phyloP scores from a whole-genome alignment of 2,113 vertebrate genomes.

The Sarotherodon lohbergeri region DNA sequence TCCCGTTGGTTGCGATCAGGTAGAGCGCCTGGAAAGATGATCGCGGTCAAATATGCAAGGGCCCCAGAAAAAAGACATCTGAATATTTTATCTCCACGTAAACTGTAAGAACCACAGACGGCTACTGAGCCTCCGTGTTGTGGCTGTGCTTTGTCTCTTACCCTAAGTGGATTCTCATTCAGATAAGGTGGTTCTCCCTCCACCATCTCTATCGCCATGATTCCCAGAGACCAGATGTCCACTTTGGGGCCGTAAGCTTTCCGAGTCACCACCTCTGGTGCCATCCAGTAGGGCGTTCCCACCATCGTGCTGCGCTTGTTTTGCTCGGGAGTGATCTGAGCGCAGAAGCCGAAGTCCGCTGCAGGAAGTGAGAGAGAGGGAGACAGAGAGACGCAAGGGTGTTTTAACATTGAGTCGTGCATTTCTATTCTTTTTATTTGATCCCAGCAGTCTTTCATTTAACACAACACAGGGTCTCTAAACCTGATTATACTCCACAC shows the following conservation, averaged over 20 bases:
- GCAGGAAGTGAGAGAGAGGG: neutral
- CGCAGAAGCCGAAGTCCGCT: conserved; percentile 99
- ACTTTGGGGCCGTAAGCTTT: conserved; percentile 98
- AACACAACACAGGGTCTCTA: neutral
- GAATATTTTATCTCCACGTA: neutral
- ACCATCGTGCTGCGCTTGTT: conserved; percentile 99
- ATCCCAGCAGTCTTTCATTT: neutral
- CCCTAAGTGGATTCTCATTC: conserved; percentile 99
- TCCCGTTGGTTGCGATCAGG: conserved; percentile 97
- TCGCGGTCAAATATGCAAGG: neutral
- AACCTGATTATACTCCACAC: neutral
- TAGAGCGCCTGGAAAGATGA: conserved; percentile 82
- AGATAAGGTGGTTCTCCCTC: conserved; percentile 98
- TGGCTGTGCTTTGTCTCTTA: conserved; percentile 57
- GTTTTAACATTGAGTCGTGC: neutral
- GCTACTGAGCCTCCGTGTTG: neutral
- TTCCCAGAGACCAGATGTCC: conserved; percentile 98
- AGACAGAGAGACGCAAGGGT: neutral
- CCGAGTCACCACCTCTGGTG: conserved; percentile 94
- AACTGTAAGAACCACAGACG: neutral
- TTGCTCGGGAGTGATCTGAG: conserved; percentile 98
- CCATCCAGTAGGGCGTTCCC: conserved; percentile 98
- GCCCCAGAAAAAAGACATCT: neutral
- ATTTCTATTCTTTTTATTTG: neutral
- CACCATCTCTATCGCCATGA: conserved; percentile 99